Percentiles rank a stretch among this genome's conserved stretches.
Conservation (phyloP, 2,113 vertebrate species). For the Malaclemys terrapin region DNA sequence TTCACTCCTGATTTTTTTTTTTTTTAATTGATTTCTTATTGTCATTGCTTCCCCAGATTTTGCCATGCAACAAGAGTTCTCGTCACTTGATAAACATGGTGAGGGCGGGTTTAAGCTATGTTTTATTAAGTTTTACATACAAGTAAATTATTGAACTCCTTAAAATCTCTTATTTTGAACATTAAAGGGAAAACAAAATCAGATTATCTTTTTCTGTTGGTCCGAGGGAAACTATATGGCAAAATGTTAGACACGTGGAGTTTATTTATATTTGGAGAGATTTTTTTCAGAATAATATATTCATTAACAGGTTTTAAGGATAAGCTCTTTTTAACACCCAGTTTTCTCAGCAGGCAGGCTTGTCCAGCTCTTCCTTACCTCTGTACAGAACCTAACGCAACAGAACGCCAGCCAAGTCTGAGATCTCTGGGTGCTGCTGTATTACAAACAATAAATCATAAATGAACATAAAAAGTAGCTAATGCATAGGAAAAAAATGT, state of each 20-base stretch:
- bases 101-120: not conserved
- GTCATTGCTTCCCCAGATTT: not conserved
- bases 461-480: not conserved
- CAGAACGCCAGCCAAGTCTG: not conserved
- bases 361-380: not conserved
- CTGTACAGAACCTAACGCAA: not conserved
- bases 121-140: not conserved
- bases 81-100: not conserved
- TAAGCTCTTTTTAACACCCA: not conserved
- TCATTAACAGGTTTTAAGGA: not conserved
- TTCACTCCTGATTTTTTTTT: conserved; percentile 4
- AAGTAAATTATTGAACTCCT: not conserved
- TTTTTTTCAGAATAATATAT: not conserved
- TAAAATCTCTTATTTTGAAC: not conserved
- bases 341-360: not conserved
- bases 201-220: not conserved
- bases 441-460: not conserved
- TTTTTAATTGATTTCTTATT: conserved; percentile 8
- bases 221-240: not conserved
- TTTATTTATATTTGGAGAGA: not conserved
- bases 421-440: not conserved
- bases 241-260: not conserved
- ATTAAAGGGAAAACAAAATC: not conserved
- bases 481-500: not conserved
- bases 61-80: not conserved